phyloP scores from a whole-genome alignment of 2,113 vertebrate genomes.

The Planiliza haematocheilus region DNA sequence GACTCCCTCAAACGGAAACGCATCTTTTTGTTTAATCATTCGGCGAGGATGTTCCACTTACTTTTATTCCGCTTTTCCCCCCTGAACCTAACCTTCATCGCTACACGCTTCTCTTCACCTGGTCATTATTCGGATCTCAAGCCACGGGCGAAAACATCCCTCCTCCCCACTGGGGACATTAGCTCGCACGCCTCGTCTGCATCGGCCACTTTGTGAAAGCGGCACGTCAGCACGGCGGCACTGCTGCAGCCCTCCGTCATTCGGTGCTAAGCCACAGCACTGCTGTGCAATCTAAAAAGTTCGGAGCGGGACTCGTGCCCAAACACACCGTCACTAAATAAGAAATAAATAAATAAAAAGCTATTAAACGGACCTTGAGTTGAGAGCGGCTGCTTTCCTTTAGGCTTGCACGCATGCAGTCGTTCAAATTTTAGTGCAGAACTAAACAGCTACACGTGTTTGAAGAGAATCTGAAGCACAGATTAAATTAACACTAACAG shows the following conservation, averaged over 20 bases:
- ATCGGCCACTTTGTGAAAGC: slow-evolving; percentile 3
- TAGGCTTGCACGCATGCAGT: background rate
- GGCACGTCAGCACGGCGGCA: slow-evolving; percentile 7
- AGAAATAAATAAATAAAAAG: background rate
- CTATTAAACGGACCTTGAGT: background rate
- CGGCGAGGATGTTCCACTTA: slow-evolving; percentile 1
- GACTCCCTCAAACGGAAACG: slow-evolving; percentile 22
- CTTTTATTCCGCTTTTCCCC: background rate
- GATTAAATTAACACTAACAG: background rate
- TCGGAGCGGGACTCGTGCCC: too few species aligned
- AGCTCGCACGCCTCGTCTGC: background rate
- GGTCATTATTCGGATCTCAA: too few species aligned
- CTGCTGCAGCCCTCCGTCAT: slow-evolving; percentile 24
- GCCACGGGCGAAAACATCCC: too few species aligned
- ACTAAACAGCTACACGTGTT: too few species aligned
- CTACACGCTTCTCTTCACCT: background rate
- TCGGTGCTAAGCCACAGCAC: background rate
- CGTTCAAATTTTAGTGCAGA: background rate
- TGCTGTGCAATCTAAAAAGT: slow-evolving; percentile 7
- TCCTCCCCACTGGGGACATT: slow-evolving; percentile 16
- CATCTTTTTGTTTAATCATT: slow-evolving; percentile 21
- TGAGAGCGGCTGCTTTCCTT: background rate
- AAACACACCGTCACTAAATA: too few species aligned
- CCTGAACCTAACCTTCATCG: background rate
- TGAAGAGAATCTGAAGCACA: background rate